phyloP scores from a whole-genome alignment of 2,113 vertebrate species.

The Bambusicola thoracicus region DNA sequence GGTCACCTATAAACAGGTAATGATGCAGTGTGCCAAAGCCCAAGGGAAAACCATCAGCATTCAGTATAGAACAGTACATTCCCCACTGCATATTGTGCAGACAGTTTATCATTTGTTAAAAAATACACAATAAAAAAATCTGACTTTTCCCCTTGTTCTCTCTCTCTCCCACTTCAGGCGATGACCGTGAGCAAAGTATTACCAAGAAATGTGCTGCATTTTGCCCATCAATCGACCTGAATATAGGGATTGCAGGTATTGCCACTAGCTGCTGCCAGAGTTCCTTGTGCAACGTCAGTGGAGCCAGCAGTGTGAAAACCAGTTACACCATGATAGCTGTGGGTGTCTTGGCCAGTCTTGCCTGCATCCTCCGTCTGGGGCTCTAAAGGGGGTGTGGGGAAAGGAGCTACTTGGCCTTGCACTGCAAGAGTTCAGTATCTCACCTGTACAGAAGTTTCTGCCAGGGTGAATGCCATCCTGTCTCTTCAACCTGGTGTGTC shows the following conservation, averaged over 20 bases:
- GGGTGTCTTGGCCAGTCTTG: conserved; percentile 18
- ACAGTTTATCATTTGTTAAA: background rate
- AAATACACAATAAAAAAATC: accelerated
- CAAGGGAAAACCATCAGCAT: background rate
- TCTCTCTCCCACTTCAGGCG: background rate
- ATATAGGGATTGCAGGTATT: background rate
- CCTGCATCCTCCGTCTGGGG: conserved; percentile 36
- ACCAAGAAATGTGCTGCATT: conserved; percentile 34
- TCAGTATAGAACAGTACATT: background rate
- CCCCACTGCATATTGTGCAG: accelerated
- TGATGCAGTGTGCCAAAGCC: accelerated
- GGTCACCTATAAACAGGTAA: background rate
- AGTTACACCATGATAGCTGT: conserved; percentile 15
- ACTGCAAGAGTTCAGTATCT: background rate
- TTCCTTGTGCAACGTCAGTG: conserved; percentile 49
- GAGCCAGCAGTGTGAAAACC: conserved; percentile 46
- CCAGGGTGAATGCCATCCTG: background rate
- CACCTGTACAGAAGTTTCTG: background rate
- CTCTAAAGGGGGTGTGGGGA: background rate
- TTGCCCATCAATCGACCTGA: conserved; percentile 13
- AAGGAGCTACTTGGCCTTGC: background rate
- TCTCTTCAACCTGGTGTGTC: background rate
- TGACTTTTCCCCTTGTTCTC: background rate
- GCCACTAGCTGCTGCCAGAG: conserved; percentile 42
- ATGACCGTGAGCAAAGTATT: background rate